Evolutionary conservation across 2,888 invertebrate genomes (phyloP).

Genomic region (Idaea straminata): DNA sequence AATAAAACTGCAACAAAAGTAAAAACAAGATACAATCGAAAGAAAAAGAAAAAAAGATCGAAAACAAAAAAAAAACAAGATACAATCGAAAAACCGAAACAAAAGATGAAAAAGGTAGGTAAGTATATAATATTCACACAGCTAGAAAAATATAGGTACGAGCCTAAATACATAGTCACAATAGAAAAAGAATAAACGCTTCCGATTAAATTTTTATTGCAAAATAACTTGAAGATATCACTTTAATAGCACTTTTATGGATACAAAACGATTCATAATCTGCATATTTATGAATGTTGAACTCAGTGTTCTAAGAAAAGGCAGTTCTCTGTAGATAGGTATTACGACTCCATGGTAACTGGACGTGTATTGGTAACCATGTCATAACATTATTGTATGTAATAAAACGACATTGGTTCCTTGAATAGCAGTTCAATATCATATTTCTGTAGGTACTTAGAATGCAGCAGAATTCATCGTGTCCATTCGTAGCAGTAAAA

Average conservation of each 20-base stretch:
- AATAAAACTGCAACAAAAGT: too few relatives aligned
- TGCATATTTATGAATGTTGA: slow-evolving; percentile 6
- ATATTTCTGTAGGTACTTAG: neutral
- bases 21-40: too few relatives aligned
- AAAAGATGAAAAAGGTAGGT: neutral
- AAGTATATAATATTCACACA: neutral
- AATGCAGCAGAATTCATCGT: too few relatives aligned
- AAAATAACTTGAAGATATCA: neutral
- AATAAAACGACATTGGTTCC: neutral
- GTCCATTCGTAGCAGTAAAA: too few relatives aligned
- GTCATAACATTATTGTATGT: slow-evolving; percentile 2
- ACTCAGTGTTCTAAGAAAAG: slow-evolving; percentile 12
- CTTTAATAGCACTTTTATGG: slow-evolving; percentile 2
- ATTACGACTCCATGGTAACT: neutral
- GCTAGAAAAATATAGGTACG: neutral
- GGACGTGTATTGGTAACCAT: neutral
- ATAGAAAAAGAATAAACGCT: neutral
- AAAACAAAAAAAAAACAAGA: too few relatives aligned
- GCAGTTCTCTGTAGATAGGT: slow-evolving; percentile 9
- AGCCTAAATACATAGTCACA: neutral
- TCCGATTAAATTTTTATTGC: slow-evolving; percentile 4
- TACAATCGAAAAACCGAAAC: too few relatives aligned
- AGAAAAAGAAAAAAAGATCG: too few relatives aligned
- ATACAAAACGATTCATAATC: neutral
- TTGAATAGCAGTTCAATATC: neutral